Conservation (phyloP, 2,888 invertebrate genomes). For the Anaspis maculata region DNA sequence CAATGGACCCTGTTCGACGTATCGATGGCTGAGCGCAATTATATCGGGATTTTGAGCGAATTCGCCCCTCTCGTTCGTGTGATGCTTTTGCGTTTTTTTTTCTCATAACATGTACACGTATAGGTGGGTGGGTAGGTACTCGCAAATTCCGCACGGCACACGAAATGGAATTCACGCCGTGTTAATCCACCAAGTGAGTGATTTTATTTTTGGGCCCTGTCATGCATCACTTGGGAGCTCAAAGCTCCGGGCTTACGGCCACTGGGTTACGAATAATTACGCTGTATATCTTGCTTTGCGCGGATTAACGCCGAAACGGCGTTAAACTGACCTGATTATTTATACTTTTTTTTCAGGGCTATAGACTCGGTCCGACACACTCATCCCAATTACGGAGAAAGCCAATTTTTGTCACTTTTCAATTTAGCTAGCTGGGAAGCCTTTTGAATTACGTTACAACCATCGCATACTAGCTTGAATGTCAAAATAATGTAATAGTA, state of each 20-base stretch:
- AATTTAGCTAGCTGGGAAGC: too few relatives aligned
- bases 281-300: conserved; percentile 38
- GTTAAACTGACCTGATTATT: conserved; percentile 12
- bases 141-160: too few relatives aligned
- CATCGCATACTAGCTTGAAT: too few relatives aligned
- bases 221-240: conserved; percentile 34
- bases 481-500: too few relatives aligned
- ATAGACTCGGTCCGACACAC: too few relatives aligned
- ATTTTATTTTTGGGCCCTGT: conserved; percentile 30
- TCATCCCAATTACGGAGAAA: too few relatives aligned
- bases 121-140: not conserved
- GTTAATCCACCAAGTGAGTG: conserved; percentile 23
- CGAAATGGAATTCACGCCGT: too few relatives aligned
- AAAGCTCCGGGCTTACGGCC: conserved; percentile 31
- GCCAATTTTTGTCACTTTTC: too few relatives aligned
- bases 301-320: conserved; percentile 32
- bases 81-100: not conserved
- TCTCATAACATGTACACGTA: not conserved
- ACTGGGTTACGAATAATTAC: conserved; percentile 36
- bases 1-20: conserved; percentile 12
- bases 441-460: too few relatives aligned
- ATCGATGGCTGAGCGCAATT: conserved; percentile 10
- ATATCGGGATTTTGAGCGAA: not conserved
- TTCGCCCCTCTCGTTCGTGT: not conserved
- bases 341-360: too few relatives aligned